Base-by-base conservation (phyloP, 2,888 invertebrate genomes). In the Pandemis heparana region DNA sequence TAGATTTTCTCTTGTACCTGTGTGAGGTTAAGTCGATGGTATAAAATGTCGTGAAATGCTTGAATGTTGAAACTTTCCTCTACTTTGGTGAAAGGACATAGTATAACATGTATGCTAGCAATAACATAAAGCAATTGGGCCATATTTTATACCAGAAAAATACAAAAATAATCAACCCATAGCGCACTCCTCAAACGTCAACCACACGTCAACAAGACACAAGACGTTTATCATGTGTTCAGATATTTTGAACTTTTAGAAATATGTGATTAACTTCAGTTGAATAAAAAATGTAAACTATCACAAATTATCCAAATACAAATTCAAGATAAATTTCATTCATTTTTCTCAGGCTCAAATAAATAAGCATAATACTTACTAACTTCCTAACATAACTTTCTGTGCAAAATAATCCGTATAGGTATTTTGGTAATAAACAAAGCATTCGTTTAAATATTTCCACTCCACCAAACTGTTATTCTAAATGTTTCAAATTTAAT, bases 1-100 rank as follows among this genome's bases (percentile, higher is more conserved):
- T 94, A 93, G 94, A 93, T 83, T 87, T 82, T 79, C 77, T 76
- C 77, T 77, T 83, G 83, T 95, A 98, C 99, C 97, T 97, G 95
- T 73, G 97, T 95, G 80, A 98, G 95, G 95, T 98, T 97, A 90
- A 95, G 95, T 80, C 97, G 96, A 89, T 98, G 97, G 92, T 98
- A 99, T 64, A 99, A 94, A 84, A 99, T 96, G 93, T 99, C 99
- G 93, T 99, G 99, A 89, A 97, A 97, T 32, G 99, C 99, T 95
- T 99, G 99, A 74, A 99, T 95, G 94, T 99, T 99, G 90, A 99
- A 99, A 92, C 99, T 99, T 95, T 99, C 99, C 93, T 99, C 99
- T 67, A 99, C 99, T 96, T 99, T 99, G 5, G 99, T 99, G 88
- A 97, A 99, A 69, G 99, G 99, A 85, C 99, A 98, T 82, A 97